Evolutionary conservation across 2,113 vertebrate genomes (phyloP).

Genomic region (Falco punctatus): DNA sequence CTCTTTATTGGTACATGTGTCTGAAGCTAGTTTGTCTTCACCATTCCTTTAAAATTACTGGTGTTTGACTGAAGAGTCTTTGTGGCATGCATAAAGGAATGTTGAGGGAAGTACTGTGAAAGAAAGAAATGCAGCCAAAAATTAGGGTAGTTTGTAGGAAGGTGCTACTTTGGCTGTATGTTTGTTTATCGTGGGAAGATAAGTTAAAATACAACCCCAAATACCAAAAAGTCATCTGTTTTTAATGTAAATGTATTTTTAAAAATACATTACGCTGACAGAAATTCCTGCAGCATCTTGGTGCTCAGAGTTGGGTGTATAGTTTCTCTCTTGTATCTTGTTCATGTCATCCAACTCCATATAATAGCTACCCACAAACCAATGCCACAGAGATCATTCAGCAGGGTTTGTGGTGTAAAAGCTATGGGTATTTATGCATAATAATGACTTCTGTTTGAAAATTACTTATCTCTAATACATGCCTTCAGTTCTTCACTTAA

Average conservation of each 20-base stretch:
- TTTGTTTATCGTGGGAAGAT: background rate
- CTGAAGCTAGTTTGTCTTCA: background rate
- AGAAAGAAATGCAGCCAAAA: background rate
- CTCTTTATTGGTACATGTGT: background rate
- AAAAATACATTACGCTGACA: background rate
- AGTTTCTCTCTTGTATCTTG: background rate
- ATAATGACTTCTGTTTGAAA: background rate
- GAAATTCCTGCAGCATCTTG: background rate
- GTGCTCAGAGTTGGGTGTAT: background rate
- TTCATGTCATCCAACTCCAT: background rate
- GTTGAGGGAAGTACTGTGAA: background rate
- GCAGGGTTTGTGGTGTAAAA: background rate
- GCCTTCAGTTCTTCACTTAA: background rate
- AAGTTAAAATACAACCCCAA: background rate
- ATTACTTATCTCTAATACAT: background rate
- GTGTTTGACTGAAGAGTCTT: background rate
- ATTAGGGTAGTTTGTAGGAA: background rate
- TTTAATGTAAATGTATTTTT: background rate
- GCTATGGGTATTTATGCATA: background rate
- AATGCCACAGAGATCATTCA: background rate
- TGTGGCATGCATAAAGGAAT: rapidly evolving
- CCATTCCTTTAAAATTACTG: background rate
- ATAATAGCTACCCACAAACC: background rate
- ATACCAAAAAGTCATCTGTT: background rate
- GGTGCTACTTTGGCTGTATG: background rate